Base-by-base conservation (phyloP, 1,140 invertebrate genomes). In the Holotrichia oblita region DNA sequence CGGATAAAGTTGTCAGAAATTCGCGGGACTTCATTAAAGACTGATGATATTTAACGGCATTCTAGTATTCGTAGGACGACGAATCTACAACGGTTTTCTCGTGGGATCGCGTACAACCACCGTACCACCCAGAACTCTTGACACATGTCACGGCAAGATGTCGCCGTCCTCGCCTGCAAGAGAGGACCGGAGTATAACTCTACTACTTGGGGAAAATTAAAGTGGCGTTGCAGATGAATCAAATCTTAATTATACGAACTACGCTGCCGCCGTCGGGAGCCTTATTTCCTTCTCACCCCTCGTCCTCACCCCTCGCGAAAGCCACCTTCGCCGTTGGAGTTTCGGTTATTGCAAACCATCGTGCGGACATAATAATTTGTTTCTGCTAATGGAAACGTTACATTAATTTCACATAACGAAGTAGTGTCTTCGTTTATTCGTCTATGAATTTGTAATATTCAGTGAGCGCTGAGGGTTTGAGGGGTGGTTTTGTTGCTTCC, bases 221-320 rank as follows among this genome's bases (percentile, higher is more conserved):
- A 78, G 77, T 78, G 72, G 73, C 75, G 44, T 17, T 73, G 55
- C 27, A 72, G 74, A 24, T 79, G 74, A 79, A 79, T 79, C 76
- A 79, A 79, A 79, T 79, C 78, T 79, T 79, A 79, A 79, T 79
- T 79, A 79, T 73, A 59, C 14, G 72, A n/a, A 79, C 78, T 79
- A 79, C 14, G n/a, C 3, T 14, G 9, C 3, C 44, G 44, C 44
- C 44, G 4, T 12, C 44, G 44, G n/a, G n/a, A n/a, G n/a, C n/a
- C n/a, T n/a, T n/a, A n/a, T n/a, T n/a, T n/a, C n/a, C n/a, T n/a
- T n/a, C n/a, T n/a, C n/a, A n/a, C n/a, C n/a, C n/a, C n/a, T n/a
- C n/a, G n/a, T n/a, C n/a, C n/a, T n/a, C n/a, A n/a, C n/a, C n/a
- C n/a, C n/a, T n/a, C n/a, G n/a, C n/a, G n/a, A n/a, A n/a, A n/a